These are phyloP conservation scores for Enteromius unitaeniatus DNA, from an alignment of 2,797 vertebrate genomes.

Conservation along the genomic window DNA sequence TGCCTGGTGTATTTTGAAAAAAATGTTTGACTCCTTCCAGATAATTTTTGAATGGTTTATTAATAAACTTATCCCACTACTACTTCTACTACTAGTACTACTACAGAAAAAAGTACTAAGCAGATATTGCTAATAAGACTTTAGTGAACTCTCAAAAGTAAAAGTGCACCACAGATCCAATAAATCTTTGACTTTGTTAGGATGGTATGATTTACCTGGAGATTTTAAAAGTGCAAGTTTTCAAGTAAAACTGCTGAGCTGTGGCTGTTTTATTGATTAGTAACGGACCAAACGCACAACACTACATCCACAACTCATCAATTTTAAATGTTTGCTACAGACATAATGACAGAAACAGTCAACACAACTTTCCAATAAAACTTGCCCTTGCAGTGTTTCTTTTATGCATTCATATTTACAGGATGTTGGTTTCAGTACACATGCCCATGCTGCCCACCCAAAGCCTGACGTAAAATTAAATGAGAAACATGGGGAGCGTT, in stretches of 20 bases:
- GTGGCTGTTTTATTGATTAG: slow-evolving; percentile 29
- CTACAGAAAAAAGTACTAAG: neutral
- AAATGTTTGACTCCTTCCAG: neutral
- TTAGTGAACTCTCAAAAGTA: neutral
- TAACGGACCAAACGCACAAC: neutral
- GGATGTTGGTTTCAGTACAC: neutral
- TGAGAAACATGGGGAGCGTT: slow-evolving; percentile 1
- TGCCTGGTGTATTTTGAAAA: neutral
- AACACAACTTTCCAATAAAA: neutral
- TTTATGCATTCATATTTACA: slow-evolving; percentile 15
- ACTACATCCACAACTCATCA: slow-evolving; percentile 15
- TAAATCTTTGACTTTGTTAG: slow-evolving; percentile 15
- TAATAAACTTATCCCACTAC: neutral
- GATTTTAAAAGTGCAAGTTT: slow-evolving; percentile 21
- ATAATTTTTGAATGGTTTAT: neutral
- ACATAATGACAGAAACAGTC: slow-evolving; percentile 24
- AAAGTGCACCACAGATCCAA: neutral
- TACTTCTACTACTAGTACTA: neutral
- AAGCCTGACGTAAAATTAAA: slow-evolving; percentile 5
- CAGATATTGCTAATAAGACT: neutral
- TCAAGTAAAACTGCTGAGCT: neutral
- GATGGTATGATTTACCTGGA: slow-evolving; percentile 8
- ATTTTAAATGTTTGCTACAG: slow-evolving; percentile 16
- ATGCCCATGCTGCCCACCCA: neutral
- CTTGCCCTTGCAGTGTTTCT: neutral